These are phyloP conservation scores for Ivindomyrus marchei DNA, from an alignment of 2,113 vertebrate species.

Conservation along the genomic window DNA sequence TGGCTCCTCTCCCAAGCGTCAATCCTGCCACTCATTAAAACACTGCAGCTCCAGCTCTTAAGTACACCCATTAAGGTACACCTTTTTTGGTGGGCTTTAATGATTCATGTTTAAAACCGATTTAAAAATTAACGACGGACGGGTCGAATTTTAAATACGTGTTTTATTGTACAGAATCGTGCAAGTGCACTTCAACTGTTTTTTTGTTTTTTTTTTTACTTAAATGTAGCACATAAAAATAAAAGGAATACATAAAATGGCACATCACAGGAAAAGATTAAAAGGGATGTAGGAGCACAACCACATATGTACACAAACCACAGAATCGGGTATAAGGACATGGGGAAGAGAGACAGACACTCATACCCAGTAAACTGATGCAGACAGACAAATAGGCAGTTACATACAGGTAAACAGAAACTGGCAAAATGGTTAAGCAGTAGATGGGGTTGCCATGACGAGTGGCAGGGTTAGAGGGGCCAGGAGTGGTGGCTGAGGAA, in stretches of 20 bases:
- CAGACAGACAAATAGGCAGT: neutral
- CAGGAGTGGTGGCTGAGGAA: conserved; percentile 16
- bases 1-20: neutral
- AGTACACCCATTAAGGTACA: neutral
- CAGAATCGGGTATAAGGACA: neutral
- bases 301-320: neutral
- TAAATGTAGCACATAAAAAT: neutral
- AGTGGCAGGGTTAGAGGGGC: neutral
- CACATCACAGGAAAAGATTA: neutral
- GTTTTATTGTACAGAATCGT: neutral
- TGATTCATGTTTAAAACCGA: neutral
- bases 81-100: neutral
- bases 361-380: neutral
- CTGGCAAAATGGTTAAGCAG: neutral
- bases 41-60: neutral
- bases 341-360: neutral
- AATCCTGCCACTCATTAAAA: neutral
- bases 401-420: neutral
- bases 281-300: neutral
- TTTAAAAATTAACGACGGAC: neutral
- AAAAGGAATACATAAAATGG: neutral
- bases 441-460: neutral
- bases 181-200: neutral
- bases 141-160: neutral
- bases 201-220: too few relatives aligned